Evolutionary conservation across 2,888 invertebrate genomes (phyloP).

Genomic region (Parapristionchus giblindavisi): DNA sequence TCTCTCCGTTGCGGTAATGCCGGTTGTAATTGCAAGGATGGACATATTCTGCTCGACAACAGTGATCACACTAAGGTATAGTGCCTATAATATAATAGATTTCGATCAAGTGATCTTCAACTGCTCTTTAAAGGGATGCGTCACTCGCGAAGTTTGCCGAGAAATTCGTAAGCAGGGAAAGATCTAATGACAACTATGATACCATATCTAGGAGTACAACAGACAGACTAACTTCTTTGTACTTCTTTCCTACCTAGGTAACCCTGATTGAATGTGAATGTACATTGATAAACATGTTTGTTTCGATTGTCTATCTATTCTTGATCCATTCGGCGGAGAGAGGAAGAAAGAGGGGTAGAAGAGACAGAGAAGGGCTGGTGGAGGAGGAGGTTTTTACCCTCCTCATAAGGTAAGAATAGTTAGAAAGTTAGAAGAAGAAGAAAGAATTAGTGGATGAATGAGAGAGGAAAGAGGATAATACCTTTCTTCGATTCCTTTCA

Average conservation of each 20-base stretch:
- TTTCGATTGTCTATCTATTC: neutral
- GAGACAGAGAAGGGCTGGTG: neutral
- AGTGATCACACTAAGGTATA: constrained; percentile 39
- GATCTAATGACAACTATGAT: neutral
- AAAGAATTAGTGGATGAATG: constrained; percentile 30
- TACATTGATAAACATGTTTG: too few species aligned
- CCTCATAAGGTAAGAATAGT: constrained; percentile 25
- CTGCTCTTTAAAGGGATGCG: constrained; percentile 20
- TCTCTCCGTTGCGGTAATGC: constrained; percentile 55
- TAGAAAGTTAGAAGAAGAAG: constrained; percentile 10
- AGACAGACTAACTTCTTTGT: too few species aligned
- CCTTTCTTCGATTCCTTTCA: constrained; percentile 26
- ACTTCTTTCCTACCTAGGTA: too few species aligned
- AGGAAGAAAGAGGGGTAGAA: constrained; percentile 4
- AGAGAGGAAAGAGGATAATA: constrained; percentile 29
- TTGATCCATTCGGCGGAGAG: constrained; percentile 33
- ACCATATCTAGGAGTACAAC: too few species aligned
- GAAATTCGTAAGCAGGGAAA: constrained; percentile 12
- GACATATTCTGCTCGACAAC: constrained; percentile 44
- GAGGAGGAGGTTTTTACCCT: too few species aligned
- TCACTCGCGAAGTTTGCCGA: constrained; percentile 33
- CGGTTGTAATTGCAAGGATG: constrained; percentile 52
- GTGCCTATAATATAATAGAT: neutral
- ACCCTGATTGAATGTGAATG: too few species aligned
- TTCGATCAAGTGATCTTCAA: neutral